phyloP scores from a whole-genome alignment of 2,113 vertebrate species.

The Rhea pennata region DNA sequence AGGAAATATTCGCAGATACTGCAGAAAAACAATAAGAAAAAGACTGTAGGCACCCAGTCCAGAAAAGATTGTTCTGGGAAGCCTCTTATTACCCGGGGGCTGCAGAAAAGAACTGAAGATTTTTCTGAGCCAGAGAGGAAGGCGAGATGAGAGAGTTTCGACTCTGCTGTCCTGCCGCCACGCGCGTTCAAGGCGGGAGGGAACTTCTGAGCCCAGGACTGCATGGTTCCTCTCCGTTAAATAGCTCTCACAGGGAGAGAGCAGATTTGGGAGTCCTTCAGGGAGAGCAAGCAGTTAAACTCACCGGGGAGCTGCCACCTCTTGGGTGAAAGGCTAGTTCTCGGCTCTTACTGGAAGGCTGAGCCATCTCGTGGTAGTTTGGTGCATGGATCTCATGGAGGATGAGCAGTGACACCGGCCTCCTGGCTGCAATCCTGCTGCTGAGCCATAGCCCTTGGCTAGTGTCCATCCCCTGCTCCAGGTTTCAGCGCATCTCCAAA shows the following conservation, averaged over 20 bases:
- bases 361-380: background rate
- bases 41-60: background rate
- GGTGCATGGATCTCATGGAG: background rate
- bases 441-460: background rate
- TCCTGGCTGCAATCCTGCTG: too few relatives aligned
- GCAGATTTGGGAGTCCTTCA: background rate
- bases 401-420: too few relatives aligned
- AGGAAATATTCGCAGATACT: too few relatives aligned
- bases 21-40: too few relatives aligned
- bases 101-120: background rate
- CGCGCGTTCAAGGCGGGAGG: rapidly evolving
- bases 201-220: background rate
- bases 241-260: too few relatives aligned
- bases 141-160: background rate
- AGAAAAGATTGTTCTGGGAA: background rate
- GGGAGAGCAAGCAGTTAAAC: background rate
- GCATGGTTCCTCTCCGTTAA: background rate
- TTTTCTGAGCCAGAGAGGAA: background rate
- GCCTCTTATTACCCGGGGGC: too few relatives aligned
- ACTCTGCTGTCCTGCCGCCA: background rate
- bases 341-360: background rate
- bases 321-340: background rate
- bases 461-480: background rate
- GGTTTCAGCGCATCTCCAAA: background rate
- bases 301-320: background rate